Percentiles rank a stretch among this genome's conserved stretches.
Evolutionary conservation across 2,797 vertebrate genomes (phyloP).

Genomic region (Tenualosa thibaudeaui): DNA sequence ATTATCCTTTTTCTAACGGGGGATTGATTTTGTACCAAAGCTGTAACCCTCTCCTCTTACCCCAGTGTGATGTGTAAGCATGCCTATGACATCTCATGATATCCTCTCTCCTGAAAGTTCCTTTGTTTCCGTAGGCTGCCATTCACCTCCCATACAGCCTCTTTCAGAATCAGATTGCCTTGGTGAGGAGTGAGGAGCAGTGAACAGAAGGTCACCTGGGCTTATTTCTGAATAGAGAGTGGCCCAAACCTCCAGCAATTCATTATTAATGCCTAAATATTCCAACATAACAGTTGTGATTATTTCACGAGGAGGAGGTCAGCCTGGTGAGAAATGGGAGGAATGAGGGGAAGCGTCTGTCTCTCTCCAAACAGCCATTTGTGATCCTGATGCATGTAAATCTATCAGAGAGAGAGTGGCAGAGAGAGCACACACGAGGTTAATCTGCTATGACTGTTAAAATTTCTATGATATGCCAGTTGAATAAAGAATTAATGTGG

Average conservation of each 20-base stretch:
- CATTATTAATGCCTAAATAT: conserved; percentile 96
- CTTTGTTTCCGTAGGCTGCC: background rate
- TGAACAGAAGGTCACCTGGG: conserved; percentile 59
- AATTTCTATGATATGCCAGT: conserved; percentile 84
- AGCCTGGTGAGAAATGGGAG: conserved; percentile 72
- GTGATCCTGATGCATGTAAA: conserved; percentile 89
- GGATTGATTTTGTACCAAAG: too few species aligned
- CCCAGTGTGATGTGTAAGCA: background rate
- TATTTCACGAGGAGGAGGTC: conserved; percentile 81
- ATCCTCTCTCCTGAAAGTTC: background rate
- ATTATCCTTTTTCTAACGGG: too few species aligned
- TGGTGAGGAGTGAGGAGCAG: conserved; percentile 33
- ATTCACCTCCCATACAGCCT: background rate
- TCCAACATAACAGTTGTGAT: conserved; percentile 90
- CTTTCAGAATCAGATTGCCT: conserved; percentile 24
- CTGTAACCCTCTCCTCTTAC: background rate
- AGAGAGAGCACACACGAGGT: conserved; percentile 81
- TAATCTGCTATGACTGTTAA: conserved; percentile 97
- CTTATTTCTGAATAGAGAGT: conserved; percentile 68
- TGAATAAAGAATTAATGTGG: conserved; percentile 80
- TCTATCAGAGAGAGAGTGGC: conserved; percentile 79
- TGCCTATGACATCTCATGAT: background rate
- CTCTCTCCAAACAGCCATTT: conserved; percentile 84
- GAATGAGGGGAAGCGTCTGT: conserved; percentile 83
- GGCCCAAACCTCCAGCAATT: conserved; percentile 80